A percentile compares a stretch with the other conserved stretches of the same genome.
These are phyloP conservation scores for Hyposoter didymator DNA, from an alignment of 2,888 invertebrate species.

Conservation along the genomic window DNA sequence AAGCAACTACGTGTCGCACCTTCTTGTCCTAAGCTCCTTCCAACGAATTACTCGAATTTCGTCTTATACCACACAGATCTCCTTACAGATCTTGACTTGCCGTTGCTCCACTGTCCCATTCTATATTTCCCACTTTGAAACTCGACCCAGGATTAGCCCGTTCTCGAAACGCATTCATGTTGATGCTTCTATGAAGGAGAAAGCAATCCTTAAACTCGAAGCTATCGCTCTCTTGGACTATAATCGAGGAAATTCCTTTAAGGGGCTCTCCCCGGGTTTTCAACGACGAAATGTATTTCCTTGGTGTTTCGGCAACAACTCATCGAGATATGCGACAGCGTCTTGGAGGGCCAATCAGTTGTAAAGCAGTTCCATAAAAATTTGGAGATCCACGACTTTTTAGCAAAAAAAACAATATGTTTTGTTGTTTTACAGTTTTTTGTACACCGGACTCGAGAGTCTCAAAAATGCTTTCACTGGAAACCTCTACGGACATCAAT, in stretches of 20 bases:
- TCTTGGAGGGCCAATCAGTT: no score
- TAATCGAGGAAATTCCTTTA: neutral
- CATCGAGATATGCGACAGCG: no score
- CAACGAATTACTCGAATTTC: conserved; percentile 73
- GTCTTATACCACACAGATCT: conserved; percentile 40
- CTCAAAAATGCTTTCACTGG: no score
- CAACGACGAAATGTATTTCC: neutral
- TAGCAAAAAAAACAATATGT: no score
- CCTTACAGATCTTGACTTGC: conserved; percentile 3
- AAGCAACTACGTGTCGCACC: conserved; percentile 61
- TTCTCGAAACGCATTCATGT: neutral
- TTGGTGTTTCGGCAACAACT: no score
- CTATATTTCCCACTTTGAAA: neutral
- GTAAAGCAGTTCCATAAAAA: no score
- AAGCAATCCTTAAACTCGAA: neutral
- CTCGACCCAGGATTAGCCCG: neutral
- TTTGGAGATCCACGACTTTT: no score
- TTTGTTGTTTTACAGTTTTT: no score
- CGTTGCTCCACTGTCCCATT: conserved; percentile 15
- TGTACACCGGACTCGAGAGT: no score
- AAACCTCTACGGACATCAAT: no score
- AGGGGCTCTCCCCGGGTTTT: neutral
- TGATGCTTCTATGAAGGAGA: neutral
- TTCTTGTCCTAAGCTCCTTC: conserved; percentile 67
- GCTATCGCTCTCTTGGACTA: neutral